phyloP scores from a whole-genome alignment of 1,140 invertebrate species.

The Danaus plexippus region DNA sequence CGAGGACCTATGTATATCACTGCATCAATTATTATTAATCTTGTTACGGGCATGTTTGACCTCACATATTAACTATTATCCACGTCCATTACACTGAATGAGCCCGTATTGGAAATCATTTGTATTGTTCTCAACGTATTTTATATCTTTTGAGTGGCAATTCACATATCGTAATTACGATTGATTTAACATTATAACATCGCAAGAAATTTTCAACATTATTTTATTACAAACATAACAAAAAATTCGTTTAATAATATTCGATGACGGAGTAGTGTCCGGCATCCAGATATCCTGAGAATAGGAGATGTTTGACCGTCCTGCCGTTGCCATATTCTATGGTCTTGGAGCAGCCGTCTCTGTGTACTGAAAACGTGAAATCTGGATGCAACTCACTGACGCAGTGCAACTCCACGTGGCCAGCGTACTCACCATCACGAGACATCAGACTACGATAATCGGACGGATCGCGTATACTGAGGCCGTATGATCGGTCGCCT shows the following conservation, averaged over 20 bases:
- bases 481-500: constrained; percentile 49
- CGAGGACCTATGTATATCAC: neutral
- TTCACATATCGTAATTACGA: too few species aligned
- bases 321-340: constrained; percentile 50
- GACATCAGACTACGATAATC: constrained; percentile 48
- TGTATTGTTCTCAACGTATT: too few species aligned
- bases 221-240: neutral
- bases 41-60: constrained; percentile 27
- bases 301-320: constrained; percentile 43
- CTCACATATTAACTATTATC: constrained; percentile 28
- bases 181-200: neutral
- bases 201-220: neutral
- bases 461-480: constrained; percentile 24
- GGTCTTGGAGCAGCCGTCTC: constrained; percentile 38
- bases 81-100: constrained; percentile 17
- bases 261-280: constrained; percentile 60
- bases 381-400: constrained; percentile 46
- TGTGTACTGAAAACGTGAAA: constrained; percentile 51
- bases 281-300: constrained; percentile 51
- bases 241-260: constrained; percentile 26
- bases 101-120: constrained; percentile 24
- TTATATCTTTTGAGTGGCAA: too few species aligned
- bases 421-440: constrained; percentile 52
- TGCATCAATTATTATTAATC: constrained; percentile 14
- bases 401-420: constrained; percentile 53